Evolutionary conservation across 2,888 invertebrate genomes (phyloP), one percentile per base, ranked within the genome.

Genomic region (Rhamphomyia laevipes): DNA sequence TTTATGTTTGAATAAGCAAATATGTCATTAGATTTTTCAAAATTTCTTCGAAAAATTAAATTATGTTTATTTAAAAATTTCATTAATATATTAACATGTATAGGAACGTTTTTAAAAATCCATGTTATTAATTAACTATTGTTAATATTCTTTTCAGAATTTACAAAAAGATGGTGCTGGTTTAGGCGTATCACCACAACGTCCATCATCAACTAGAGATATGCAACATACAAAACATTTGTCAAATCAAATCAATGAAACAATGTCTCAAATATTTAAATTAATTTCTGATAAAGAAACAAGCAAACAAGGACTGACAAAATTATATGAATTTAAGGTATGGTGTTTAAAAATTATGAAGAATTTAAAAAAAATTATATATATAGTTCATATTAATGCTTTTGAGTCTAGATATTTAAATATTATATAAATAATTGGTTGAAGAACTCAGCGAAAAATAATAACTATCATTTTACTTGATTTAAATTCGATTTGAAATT

Each of bases 251-350:
- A 81, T 84, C n/a, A 90, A 92, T 62, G 90, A 89, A 55, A 83
- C 86, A 57, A 72, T 95, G 51, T 86, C 89, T 0, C 86, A 86
- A 61, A 94, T 94, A 61, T 86, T 94, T 59, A 88, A 86, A 68
- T 82, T 92, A 60, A 92, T 94, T 61, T 92, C 92, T 37, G 84
- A 82, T 43, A 91, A 89, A 69, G 87, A 91, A 55, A 87, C 87
- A 53, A 87, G 87, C 4, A 77, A 77, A 57, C 80, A 90, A 68
- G 95, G 93, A 35, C 72, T 95, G 33, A 59, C 62, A 43, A 66
- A 66, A 50, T 61, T 71, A 7, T 66, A 67, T 50, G 72, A 71
- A 45, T 71, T 71, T 53, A 71, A 71, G 62, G 70, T 70, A 45
- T 31, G 4, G 15, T 35, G n/a, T 6, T 13, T 35, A 13, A n/a